Evolutionary conservation across 2,113 vertebrate genomes (phyloP).

Genomic region (Cheirogaleus medius): DNA sequence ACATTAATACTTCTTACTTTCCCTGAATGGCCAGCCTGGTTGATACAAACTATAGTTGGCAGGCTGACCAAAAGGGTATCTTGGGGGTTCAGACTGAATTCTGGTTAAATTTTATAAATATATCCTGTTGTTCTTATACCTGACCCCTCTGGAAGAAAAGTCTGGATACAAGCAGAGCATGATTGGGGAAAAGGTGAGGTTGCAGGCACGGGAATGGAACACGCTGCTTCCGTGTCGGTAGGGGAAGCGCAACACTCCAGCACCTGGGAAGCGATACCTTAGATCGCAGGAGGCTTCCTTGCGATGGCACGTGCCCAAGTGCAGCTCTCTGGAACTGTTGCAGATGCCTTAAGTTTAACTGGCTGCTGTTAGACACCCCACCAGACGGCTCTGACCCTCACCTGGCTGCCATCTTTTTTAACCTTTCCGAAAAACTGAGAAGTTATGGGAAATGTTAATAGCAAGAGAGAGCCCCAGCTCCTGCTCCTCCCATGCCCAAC

Average conservation of each 20-base stretch:
- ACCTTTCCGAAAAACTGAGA: background rate
- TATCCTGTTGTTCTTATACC: background rate
- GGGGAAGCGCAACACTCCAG: background rate
- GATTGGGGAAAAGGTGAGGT: background rate
- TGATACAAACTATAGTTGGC: background rate
- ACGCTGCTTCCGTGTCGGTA: too few species aligned
- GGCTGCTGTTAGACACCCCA: background rate
- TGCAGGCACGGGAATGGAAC: background rate
- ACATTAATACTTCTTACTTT: background rate
- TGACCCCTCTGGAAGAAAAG: background rate
- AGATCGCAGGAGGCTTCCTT: background rate
- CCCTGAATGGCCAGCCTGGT: background rate
- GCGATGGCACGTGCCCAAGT: fast-evolving
- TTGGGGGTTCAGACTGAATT: background rate
- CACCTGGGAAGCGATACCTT: background rate
- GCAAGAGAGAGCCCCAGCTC: background rate
- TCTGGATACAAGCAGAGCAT: background rate
- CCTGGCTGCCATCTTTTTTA: background rate
- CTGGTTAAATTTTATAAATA: background rate
- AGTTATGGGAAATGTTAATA: background rate
- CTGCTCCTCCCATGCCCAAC: background rate
- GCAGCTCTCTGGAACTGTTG: too few species aligned
- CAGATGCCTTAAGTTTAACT: fast-evolving
- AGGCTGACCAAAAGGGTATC: background rate
- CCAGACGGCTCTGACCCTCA: background rate